These are phyloP conservation scores for Danionella dracula DNA, from an alignment of 2,797 vertebrate species.

Conservation along the genomic window DNA sequence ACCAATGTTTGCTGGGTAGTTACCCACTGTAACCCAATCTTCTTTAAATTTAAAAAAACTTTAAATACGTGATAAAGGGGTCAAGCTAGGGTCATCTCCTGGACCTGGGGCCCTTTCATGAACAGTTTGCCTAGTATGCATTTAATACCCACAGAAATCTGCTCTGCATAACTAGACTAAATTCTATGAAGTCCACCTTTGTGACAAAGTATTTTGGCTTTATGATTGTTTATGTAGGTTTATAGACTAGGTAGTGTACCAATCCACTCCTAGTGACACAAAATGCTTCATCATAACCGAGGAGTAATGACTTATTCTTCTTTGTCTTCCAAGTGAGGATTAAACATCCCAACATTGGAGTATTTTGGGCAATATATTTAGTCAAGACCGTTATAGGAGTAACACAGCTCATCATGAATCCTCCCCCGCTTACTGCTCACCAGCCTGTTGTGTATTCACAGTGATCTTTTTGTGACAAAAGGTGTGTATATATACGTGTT, in stretches of 20 bases:
- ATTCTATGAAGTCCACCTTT: too few relatives aligned
- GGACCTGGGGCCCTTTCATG: too few relatives aligned
- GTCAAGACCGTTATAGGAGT: constrained; percentile 45
- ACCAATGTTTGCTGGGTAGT: too few relatives aligned
- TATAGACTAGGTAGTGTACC: constrained; percentile 6
- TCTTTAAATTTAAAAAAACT: too few relatives aligned
- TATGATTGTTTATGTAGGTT: background rate
- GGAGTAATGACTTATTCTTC: constrained; percentile 21
- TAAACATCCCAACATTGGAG: constrained; percentile 43
- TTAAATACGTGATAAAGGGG: too few relatives aligned
- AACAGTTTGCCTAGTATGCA: too few relatives aligned
- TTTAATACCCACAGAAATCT: too few relatives aligned
- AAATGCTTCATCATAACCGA: constrained; percentile 26
- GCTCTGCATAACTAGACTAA: too few relatives aligned
- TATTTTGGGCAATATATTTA: constrained; percentile 57
- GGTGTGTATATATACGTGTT: constrained; percentile 61
- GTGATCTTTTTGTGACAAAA: constrained; percentile 69
- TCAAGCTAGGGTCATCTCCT: too few relatives aligned
- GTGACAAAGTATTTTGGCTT: too few relatives aligned
- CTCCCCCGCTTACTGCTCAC: constrained; percentile 36
- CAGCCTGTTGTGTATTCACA: constrained; percentile 60
- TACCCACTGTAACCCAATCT: too few relatives aligned
- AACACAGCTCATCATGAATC: constrained; percentile 13
- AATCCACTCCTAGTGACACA: constrained; percentile 15
- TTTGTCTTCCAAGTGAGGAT: constrained; percentile 62